Conservation (phyloP, 2,113 vertebrate species). For the Phaethon lepturus region DNA sequence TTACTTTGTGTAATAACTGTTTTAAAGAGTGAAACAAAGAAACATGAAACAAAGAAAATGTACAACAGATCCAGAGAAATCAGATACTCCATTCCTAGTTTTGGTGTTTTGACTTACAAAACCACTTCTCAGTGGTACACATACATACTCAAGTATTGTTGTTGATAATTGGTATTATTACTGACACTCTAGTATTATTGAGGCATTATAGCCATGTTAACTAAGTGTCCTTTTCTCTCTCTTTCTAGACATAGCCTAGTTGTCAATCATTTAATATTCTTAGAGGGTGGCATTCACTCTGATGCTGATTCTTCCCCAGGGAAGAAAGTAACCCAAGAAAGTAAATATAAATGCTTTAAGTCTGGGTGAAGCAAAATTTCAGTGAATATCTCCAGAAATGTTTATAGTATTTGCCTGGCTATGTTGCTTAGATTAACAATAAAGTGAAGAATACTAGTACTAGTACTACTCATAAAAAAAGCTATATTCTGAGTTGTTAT, state of each 20-base stretch:
- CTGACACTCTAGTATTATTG: background rate
- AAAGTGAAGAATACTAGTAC: background rate
- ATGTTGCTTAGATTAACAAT: background rate
- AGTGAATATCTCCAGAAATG: background rate
- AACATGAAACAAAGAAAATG: background rate
- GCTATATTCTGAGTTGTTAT: background rate
- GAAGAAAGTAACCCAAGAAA: background rate
- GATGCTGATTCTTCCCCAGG: background rate
- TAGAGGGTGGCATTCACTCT: background rate
- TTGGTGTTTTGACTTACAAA: background rate
- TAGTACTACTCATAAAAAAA: background rate
- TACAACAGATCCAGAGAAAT: background rate
- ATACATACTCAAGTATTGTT: background rate
- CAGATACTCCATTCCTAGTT: background rate
- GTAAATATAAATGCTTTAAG: background rate
- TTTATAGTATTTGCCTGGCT: background rate
- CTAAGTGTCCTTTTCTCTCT: background rate
- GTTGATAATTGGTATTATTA: too few species aligned
- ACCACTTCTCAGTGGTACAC: background rate
- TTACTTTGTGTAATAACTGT: background rate
- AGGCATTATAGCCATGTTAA: background rate
- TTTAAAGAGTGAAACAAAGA: background rate
- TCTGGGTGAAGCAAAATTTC: background rate
- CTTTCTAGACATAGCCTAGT: background rate
- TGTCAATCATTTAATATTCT: background rate